phyloP scores from a whole-genome alignment of 37 sponge, comb jelly and placozoan genomes.

The Theonella swinhoei region DNA sequence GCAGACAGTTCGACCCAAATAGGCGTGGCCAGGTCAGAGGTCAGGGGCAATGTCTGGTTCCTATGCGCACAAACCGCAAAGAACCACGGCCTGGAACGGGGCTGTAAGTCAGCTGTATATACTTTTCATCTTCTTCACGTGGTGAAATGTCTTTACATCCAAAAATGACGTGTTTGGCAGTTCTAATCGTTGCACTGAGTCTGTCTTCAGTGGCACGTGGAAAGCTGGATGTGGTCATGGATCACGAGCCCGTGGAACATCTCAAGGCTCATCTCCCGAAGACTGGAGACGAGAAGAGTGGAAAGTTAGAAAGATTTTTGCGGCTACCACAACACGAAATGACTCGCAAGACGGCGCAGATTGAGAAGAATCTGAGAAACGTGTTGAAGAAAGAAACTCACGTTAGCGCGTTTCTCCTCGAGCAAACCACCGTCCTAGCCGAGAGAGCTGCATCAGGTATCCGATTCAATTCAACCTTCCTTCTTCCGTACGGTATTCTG shows the following conservation, averaged over 20 bases:
- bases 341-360: neutral
- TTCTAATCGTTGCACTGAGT: too few species aligned
- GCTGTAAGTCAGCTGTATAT: too few species aligned
- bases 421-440: constrained; percentile 6
- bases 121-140: too few species aligned
- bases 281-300: neutral
- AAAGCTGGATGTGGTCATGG: too few species aligned
- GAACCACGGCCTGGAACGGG: too few species aligned
- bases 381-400: neutral
- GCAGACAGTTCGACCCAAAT: neutral
- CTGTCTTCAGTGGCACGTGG: too few species aligned
- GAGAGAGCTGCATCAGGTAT: neutral
- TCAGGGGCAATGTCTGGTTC: too few species aligned
- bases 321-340: constrained; percentile 7
- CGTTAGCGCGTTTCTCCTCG: constrained; percentile 22
- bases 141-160: too few species aligned
- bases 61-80: too few species aligned
- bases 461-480: neutral
- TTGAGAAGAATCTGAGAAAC: constrained; percentile 5
- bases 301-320: neutral
- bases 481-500: constrained; percentile 27
- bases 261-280: constrained; percentile 18
- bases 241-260: constrained; percentile 35
- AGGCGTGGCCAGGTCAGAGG: neutral
- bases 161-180: too few species aligned